phyloP scores from a whole-genome alignment of 2,797 vertebrate genomes.

The Hydrocynus forskahlii region DNA sequence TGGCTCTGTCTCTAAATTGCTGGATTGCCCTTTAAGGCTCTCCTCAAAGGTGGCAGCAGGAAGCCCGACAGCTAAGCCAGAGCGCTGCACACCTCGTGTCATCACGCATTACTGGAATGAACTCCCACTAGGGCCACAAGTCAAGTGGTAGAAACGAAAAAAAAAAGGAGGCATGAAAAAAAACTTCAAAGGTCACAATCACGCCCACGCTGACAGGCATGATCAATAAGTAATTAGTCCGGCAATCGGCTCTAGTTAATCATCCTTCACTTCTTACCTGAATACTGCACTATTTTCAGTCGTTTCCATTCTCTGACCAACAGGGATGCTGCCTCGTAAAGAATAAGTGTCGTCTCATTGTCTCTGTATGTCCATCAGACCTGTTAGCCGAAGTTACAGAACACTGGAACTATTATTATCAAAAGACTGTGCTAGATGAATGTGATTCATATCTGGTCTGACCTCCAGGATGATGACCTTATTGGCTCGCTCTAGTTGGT shows the following conservation, averaged over 20 bases:
- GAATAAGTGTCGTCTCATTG: neutral
- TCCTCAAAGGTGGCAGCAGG: slow-evolving; percentile 3
- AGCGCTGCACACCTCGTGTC: slow-evolving; percentile 24
- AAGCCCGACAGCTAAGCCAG: slow-evolving; percentile 16
- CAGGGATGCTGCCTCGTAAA: slow-evolving; percentile 3
- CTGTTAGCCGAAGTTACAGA: neutral
- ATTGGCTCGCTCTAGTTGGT: no score
- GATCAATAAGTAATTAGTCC: slow-evolving; percentile 55
- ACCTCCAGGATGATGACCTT: neutral
- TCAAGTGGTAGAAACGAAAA: neutral
- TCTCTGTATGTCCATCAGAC: neutral
- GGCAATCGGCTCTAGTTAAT: slow-evolving; percentile 39
- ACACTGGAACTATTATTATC: neutral
- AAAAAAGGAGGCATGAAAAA: neutral
- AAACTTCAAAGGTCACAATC: slow-evolving; percentile 51
- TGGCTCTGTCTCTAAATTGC: neutral
- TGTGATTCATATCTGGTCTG: neutral
- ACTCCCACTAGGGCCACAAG: slow-evolving; percentile 19
- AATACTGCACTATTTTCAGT: neutral
- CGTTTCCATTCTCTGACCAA: neutral
- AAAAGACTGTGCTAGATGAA: neutral
- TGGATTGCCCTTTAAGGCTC: neutral
- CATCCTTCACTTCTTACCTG: slow-evolving; percentile 33
- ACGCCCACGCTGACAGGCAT: slow-evolving; percentile 38
- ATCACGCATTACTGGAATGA: slow-evolving; percentile 36